Evolutionary conservation across 2,797 vertebrate species (phyloP).

Genomic region (Heliangelus exortis): DNA sequence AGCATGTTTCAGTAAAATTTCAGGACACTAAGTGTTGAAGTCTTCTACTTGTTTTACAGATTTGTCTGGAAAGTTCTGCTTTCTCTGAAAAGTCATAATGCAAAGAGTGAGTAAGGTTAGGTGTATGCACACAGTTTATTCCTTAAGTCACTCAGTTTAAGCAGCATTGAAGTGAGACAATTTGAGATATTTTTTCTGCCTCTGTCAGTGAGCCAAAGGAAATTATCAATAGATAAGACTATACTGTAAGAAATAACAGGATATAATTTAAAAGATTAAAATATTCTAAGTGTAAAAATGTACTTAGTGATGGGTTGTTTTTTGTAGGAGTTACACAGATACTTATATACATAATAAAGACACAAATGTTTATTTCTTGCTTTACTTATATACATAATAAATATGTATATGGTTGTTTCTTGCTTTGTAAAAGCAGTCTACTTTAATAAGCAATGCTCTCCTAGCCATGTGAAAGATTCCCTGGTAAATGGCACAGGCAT

Average conservation of each 20-base stretch:
- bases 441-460: neutral
- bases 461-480: neutral
- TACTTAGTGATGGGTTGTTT: neutral
- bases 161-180: neutral
- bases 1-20: neutral
- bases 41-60: neutral
- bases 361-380: neutral
- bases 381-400: neutral
- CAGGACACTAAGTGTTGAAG: neutral
- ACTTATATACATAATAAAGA: neutral
- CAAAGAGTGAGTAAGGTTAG: neutral
- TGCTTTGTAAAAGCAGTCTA: neutral
- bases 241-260: neutral
- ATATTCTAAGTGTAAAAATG: neutral
- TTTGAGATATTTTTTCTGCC: neutral
- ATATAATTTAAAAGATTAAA: neutral
- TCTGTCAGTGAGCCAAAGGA: neutral
- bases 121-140: neutral
- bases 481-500: neutral
- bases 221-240: neutral
- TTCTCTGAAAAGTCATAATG: neutral
- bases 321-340: neutral
- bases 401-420: neutral
- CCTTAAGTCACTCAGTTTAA: neutral
- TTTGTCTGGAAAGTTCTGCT: neutral